A percentile compares a stretch with the other conserved stretches of the same genome.
Evolutionary conservation across 1,140 invertebrate genomes (phyloP).

Genomic region (Semibalanus balanoides): DNA sequence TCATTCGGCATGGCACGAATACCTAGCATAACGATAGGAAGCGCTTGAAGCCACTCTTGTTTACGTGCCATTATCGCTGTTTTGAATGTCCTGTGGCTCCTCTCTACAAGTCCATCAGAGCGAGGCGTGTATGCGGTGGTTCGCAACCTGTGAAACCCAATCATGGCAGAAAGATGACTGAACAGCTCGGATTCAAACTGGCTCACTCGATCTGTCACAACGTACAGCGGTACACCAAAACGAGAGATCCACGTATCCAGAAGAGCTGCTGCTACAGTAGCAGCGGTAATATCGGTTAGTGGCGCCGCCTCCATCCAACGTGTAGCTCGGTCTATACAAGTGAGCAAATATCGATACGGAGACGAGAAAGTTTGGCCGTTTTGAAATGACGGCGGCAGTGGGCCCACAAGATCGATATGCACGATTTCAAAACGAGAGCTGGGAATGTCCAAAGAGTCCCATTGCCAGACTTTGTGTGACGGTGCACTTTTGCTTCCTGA

Average conservation of each 20-base stretch:
- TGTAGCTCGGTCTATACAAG: slow-evolving; percentile 8
- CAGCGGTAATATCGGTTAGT: not conserved
- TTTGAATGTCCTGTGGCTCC: slow-evolving; percentile 5
- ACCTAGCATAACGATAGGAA: slow-evolving; percentile 4
- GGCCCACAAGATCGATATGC: not conserved
- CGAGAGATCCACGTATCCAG: slow-evolving; percentile 3
- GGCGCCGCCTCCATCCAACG: slow-evolving; percentile 7
- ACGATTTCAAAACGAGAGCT: not conserved
- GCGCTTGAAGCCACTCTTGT: not conserved
- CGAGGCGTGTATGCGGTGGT: not conserved
- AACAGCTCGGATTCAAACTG: not conserved
- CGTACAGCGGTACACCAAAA: slow-evolving; percentile 5
- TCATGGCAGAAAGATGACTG: not conserved
- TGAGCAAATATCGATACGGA: not conserved
- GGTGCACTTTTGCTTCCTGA: too few species aligned
- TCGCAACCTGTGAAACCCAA: not conserved
- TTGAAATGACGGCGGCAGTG: not conserved
- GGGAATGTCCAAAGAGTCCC: too few species aligned
- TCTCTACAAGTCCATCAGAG: slow-evolving; percentile 3
- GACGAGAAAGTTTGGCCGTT: not conserved
- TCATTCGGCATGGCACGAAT: slow-evolving; percentile 8
- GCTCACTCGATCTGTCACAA: not conserved
- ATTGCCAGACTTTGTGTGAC: too few species aligned
- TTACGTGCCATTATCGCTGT: slow-evolving; percentile 9
- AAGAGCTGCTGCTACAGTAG: slow-evolving; percentile 3